phyloP scores from a whole-genome alignment of 2,888 invertebrate genomes.

The Bibio marci region DNA sequence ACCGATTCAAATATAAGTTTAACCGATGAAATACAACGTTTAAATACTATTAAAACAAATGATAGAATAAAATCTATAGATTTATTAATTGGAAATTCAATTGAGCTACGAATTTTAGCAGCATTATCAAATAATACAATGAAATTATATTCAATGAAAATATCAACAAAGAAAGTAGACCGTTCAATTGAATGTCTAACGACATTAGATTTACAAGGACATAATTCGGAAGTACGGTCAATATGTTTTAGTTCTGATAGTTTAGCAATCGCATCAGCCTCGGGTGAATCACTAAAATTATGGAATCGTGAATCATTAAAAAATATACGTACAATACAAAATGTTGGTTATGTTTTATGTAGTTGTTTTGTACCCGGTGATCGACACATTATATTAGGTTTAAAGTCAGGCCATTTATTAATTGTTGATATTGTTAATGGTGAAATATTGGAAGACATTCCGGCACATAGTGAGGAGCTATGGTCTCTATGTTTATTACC shows the following conservation, averaged over 20 bases:
- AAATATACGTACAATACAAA: conserved; percentile 49
- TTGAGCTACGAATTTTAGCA: conserved; percentile 49
- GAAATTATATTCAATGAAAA: conserved; percentile 41
- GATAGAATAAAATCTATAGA: conserved; percentile 56
- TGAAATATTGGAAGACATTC: conserved; percentile 60
- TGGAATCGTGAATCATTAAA: conserved; percentile 66
- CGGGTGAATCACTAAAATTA: conserved; percentile 75
- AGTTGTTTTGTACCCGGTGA: conserved; percentile 75
- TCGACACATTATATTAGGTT: conserved; percentile 72
- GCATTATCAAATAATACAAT: conserved; percentile 58
- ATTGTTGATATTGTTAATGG: conserved; percentile 75
- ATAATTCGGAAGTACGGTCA: conserved; percentile 75
- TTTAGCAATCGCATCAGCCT: conserved; percentile 69
- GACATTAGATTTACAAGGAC: conserved; percentile 57
- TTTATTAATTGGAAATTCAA: conserved; percentile 49
- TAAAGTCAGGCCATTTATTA: conserved; percentile 65
- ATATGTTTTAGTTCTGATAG: conserved; percentile 84
- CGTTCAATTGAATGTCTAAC: conserved; percentile 34
- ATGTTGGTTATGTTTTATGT: conserved; percentile 47
- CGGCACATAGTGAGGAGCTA: conserved; percentile 67
- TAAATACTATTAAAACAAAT: conserved; percentile 45
- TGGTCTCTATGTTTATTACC: conserved; percentile 64
- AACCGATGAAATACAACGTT: conserved; percentile 53
- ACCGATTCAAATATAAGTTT: conserved; percentile 33
- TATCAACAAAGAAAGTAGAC: conserved; percentile 36